Conservation (phyloP, 2,888 invertebrate genomes). For the Halocaridina rubra region DNA sequence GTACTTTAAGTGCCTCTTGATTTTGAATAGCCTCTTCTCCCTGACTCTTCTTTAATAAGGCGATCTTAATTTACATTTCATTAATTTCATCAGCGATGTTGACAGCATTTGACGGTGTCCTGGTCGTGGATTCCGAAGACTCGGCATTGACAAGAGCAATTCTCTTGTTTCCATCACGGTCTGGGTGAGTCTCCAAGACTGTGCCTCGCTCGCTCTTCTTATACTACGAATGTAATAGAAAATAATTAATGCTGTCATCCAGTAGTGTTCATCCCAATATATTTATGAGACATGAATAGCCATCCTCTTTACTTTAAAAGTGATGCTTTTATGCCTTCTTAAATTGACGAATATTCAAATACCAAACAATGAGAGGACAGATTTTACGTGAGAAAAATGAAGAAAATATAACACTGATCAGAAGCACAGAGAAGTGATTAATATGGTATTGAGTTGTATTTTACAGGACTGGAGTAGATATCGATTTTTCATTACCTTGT, state of each 20-base stretch:
- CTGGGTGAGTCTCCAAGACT: slow-evolving; percentile 33
- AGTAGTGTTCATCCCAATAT: background rate
- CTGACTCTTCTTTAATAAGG: no score
- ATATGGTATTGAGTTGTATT: background rate
- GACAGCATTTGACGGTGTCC: background rate
- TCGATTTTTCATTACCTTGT: slow-evolving; percentile 18
- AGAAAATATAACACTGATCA: no score
- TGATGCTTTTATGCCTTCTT: background rate
- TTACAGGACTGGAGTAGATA: background rate
- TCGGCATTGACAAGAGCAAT: slow-evolving; percentile 17
- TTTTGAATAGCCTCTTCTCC: no score
- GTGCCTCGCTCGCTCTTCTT: slow-evolving; percentile 33
- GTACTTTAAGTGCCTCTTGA: no score
- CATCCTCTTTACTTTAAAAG: background rate
- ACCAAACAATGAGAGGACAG: no score
- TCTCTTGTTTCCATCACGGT: slow-evolving; percentile 48
- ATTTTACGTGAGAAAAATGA: no score
- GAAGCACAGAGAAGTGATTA: no score
- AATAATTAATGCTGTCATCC: no score
- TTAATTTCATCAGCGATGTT: slow-evolving; percentile 3
- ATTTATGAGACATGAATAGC: no score
- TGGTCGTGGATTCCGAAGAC: slow-evolving; percentile 31
- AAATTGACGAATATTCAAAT: background rate
- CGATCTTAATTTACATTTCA: no score
- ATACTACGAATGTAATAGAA: slow-evolving; percentile 33